A percentile compares a stretch with the other conserved stretches of the same genome.
These are phyloP conservation scores for Acrocephalus arundinaceus DNA, from an alignment of 2,113 vertebrate genomes.

Conservation along the genomic window DNA sequence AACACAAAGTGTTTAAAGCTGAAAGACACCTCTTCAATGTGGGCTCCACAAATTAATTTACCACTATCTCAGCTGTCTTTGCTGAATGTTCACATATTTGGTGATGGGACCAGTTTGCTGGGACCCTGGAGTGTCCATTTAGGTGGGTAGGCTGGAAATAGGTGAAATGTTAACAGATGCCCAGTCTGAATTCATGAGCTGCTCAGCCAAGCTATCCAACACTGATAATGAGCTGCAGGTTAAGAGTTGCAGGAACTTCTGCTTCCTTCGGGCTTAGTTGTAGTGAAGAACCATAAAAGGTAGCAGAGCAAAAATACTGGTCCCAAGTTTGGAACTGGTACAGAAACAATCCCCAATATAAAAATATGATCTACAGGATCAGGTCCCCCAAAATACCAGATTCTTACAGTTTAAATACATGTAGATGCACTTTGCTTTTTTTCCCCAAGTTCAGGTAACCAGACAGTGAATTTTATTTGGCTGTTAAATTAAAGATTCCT, in stretches of 20 bases:
- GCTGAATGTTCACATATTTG: neutral
- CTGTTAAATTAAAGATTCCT: neutral
- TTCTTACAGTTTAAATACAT: neutral
- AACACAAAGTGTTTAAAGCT: neutral
- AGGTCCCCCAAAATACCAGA: neutral
- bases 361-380: neutral
- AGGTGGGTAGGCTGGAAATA: neutral
- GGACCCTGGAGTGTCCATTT: neutral
- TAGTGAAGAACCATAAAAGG: neutral
- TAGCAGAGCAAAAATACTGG: neutral
- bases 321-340: neutral
- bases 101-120: neutral
- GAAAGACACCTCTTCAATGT: neutral
- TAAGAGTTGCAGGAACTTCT: neutral
- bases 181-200: neutral
- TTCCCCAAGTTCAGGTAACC: neutral
- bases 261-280: neutral
- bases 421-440: neutral
- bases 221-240: neutral
- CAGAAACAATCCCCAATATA: neutral
- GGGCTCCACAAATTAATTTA: neutral
- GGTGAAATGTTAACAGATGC: neutral
- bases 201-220: neutral
- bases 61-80: neutral
- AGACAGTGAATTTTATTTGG: neutral